Conservation (phyloP, 2,888 invertebrate species). For the Brassicogethes aeneus region DNA sequence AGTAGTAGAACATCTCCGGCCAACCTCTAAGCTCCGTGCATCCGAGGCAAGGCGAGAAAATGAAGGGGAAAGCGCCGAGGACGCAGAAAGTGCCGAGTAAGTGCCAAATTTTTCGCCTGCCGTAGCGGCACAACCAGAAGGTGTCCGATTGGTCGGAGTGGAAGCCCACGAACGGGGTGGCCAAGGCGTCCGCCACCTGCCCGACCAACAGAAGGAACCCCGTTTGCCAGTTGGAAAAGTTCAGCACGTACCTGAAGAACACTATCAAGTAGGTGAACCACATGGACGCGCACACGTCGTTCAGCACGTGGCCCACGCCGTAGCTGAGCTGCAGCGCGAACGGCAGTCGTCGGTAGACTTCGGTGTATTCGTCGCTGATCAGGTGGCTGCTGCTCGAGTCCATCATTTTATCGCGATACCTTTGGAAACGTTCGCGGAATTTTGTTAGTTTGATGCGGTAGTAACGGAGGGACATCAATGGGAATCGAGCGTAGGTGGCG, state of each 20-base stretch:
- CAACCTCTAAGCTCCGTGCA: slow-evolving; percentile 55
- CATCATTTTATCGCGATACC: slow-evolving; percentile 5
- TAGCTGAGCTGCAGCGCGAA: slow-evolving; percentile 48
- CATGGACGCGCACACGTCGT: slow-evolving; percentile 89
- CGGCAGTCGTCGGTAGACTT: slow-evolving; percentile 42
- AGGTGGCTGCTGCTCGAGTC: slow-evolving; percentile 8
- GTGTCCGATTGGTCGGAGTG: slow-evolving; percentile 68
- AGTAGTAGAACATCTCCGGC: slow-evolving; percentile 67
- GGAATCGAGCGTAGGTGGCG: no score
- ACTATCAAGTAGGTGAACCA: slow-evolving; percentile 92
- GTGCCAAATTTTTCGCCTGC: slow-evolving; percentile 84
- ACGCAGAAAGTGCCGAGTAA: slow-evolving; percentile 72
- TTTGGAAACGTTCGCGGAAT: slow-evolving; percentile 3
- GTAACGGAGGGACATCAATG: neutral
- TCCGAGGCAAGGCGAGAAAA: slow-evolving; percentile 69
- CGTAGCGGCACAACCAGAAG: slow-evolving; percentile 60
- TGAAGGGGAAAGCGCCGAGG: slow-evolving; percentile 72
- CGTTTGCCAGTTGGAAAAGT: slow-evolving; percentile 50
- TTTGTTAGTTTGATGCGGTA: slow-evolving; percentile 1
- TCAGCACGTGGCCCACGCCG: slow-evolving; percentile 79
- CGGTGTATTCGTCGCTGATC: slow-evolving; percentile 39
- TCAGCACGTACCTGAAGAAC: slow-evolving; percentile 59
- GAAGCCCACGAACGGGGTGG: slow-evolving; percentile 82
- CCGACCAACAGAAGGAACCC: slow-evolving; percentile 68
- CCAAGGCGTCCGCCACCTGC: slow-evolving; percentile 81